These are phyloP conservation scores for Pogona vitticeps DNA, from an alignment of 2,113 vertebrate species.

Conservation along the genomic window DNA sequence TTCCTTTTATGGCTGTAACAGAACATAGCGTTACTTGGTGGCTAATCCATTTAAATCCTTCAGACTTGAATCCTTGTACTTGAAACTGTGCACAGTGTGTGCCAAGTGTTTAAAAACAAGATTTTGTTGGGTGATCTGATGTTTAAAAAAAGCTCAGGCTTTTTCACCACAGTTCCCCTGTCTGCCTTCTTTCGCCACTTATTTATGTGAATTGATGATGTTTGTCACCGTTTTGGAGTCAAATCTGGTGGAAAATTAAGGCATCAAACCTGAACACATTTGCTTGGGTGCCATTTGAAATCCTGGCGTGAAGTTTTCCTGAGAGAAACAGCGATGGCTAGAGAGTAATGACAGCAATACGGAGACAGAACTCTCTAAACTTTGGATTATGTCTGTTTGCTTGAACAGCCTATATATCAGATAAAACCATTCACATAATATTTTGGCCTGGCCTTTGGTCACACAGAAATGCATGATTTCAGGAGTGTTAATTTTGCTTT, in stretches of 20 bases:
- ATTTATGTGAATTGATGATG: background rate
- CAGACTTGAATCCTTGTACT: background rate
- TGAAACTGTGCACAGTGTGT: background rate
- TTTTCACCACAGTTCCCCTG: background rate
- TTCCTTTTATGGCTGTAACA: background rate
- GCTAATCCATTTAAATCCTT: conserved; percentile 13
- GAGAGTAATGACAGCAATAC: background rate
- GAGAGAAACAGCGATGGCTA: background rate
- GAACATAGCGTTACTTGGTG: background rate
- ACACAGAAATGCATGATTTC: background rate
- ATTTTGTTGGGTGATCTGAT: conserved; percentile 9
- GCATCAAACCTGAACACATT: background rate
- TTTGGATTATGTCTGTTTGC: background rate
- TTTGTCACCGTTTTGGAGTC: background rate
- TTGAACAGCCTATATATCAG: background rate
- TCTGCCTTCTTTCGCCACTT: background rate
- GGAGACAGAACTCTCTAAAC: background rate
- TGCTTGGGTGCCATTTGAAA: background rate
- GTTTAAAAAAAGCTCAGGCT: background rate
- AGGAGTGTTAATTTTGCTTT: background rate
- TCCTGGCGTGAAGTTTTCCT: background rate
- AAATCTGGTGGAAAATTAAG: background rate
- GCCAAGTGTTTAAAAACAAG: conserved; percentile 14
- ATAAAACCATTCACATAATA: too few species aligned
- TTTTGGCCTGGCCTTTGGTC: background rate